phyloP scores from a whole-genome alignment of 2,888 invertebrate genomes.

The Euzophera pinguis region DNA sequence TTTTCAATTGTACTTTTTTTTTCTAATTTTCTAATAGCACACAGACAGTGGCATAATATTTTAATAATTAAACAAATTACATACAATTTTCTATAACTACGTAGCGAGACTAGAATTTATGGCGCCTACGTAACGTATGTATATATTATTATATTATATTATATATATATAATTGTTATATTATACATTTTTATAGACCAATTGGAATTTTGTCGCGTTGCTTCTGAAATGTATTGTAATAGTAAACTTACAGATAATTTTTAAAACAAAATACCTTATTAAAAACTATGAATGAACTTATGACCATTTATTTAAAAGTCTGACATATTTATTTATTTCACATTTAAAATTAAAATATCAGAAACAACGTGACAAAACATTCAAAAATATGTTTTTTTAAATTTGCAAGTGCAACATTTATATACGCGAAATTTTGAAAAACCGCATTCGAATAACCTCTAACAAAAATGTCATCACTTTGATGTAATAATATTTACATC shows the following conservation, averaged over 20 bases:
- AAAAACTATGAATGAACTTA: background rate
- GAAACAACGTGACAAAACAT: background rate
- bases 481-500: background rate
- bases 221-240: background rate
- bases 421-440: slow-evolving; percentile 7
- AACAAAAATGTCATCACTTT: background rate
- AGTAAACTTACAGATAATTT: background rate
- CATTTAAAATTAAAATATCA: background rate
- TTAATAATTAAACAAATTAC: slow-evolving; percentile 46
- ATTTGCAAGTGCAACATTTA: slow-evolving; percentile 7
- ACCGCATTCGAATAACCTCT: background rate
- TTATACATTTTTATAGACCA: slow-evolving; percentile 22
- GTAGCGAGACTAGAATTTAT: slow-evolving; percentile 72
- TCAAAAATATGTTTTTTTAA: background rate
- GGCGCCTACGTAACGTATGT: slow-evolving; percentile 60
- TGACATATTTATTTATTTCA: background rate
- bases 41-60: slow-evolving; percentile 18
- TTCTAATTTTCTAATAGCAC: background rate
- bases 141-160: slow-evolving; percentile 40
- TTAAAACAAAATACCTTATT: background rate
- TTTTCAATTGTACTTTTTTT: background rate
- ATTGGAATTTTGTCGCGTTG: background rate
- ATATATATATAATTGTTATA: slow-evolving; percentile 42
- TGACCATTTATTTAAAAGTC: background rate
- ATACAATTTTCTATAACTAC: slow-evolving; percentile 59